Conservation (phyloP, 2,888 invertebrate species). For the Chaetogeoica ovagalla region DNA sequence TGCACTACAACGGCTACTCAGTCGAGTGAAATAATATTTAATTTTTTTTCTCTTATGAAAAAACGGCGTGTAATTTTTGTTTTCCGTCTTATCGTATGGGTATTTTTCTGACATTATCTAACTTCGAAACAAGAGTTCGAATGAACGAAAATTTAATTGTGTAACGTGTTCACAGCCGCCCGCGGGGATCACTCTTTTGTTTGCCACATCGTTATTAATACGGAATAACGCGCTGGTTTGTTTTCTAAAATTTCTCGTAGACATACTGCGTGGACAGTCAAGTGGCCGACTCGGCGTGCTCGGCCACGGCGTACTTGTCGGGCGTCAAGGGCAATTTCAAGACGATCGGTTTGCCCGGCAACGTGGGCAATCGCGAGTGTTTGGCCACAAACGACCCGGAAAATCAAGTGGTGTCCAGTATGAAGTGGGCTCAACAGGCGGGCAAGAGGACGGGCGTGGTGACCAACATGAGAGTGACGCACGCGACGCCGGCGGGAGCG, state of each 20-base stretch:
- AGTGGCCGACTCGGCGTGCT: conserved; percentile 75
- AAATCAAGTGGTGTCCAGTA: conserved; percentile 70
- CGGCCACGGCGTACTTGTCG: conserved; percentile 72
- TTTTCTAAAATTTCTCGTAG: conserved; percentile 45
- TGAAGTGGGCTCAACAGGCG: conserved; percentile 71
- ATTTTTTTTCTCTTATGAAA: too few relatives aligned
- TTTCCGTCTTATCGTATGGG: too few relatives aligned
- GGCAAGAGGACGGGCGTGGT: conserved; percentile 65
- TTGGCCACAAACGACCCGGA: conserved; percentile 7
- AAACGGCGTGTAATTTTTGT: too few relatives aligned
- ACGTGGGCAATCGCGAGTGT: conserved; percentile 60
- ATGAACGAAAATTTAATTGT: too few relatives aligned
- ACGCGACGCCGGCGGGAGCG: conserved; percentile 74
- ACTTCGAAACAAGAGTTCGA: too few relatives aligned
- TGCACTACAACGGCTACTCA: too few relatives aligned
- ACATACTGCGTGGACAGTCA: conserved; percentile 62
- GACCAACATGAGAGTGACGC: conserved; percentile 77
- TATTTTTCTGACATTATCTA: too few relatives aligned
- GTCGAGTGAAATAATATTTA: too few relatives aligned
- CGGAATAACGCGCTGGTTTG: too few relatives aligned
- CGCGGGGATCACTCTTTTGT: too few relatives aligned
- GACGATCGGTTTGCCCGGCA: conserved; percentile 67
- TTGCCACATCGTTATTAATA: too few relatives aligned
- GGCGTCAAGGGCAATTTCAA: conserved; percentile 73
- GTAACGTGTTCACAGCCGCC: too few relatives aligned